Conservation (phyloP, 2,797 vertebrate species). For the Cyclura pinguis region DNA sequence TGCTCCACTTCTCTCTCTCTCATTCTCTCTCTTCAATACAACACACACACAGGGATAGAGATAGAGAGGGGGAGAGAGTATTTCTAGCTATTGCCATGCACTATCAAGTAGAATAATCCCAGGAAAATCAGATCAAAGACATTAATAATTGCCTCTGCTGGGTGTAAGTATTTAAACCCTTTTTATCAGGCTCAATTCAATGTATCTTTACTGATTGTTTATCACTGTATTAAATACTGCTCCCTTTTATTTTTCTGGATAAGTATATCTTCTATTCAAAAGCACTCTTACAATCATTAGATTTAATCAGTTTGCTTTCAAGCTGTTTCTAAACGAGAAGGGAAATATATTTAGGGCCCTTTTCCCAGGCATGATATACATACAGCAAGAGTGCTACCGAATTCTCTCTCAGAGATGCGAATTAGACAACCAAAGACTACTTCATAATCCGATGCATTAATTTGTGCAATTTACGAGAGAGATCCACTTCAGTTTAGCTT, state of each 20-base stretch:
- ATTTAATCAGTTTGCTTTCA: slow-evolving; percentile 28
- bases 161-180: slow-evolving; percentile 56
- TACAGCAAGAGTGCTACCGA: background rate
- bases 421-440: background rate
- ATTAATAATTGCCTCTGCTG: slow-evolving; percentile 53
- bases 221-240: slow-evolving; percentile 24
- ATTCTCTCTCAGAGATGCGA: background rate
- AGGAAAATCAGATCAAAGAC: slow-evolving; percentile 42
- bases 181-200: slow-evolving; percentile 38
- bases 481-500: background rate
- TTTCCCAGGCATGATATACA: background rate
- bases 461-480: background rate
- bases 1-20: background rate
- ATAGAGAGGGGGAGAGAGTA: background rate
- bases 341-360: background rate
- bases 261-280: slow-evolving; percentile 41
- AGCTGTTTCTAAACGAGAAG: slow-evolving; percentile 1
- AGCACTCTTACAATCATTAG: slow-evolving; percentile 30
- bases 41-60: background rate
- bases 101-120: slow-evolving; percentile 44
- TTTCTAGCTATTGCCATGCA: slow-evolving; percentile 13
- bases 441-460: background rate
- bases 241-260: slow-evolving; percentile 44
- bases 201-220: slow-evolving; percentile 39
- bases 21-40: background rate